Conservation (phyloP, 2,888 invertebrate species). For the Halictus quadricinctus region DNA sequence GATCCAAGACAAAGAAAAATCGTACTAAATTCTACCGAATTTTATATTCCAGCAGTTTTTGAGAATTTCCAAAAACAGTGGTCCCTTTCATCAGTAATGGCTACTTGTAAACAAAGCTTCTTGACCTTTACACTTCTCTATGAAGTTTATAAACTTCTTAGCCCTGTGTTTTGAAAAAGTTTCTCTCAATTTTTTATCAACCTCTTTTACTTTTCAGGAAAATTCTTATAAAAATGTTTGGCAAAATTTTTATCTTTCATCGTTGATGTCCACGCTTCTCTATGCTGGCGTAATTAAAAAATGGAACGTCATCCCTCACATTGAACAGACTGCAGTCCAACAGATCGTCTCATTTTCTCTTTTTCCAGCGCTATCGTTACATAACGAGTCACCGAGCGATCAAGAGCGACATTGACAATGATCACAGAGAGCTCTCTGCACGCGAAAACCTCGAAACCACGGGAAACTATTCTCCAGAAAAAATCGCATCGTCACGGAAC, state of each 20-base stretch:
- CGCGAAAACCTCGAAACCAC: not conserved
- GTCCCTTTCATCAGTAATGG: too few relatives aligned
- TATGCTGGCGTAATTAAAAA: not conserved
- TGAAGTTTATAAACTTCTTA: too few relatives aligned
- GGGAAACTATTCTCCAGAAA: not conserved
- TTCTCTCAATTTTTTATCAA: too few relatives aligned
- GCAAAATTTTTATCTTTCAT: not conserved
- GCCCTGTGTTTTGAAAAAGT: too few relatives aligned
- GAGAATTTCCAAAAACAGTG: too few relatives aligned
- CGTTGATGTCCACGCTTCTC: not conserved
- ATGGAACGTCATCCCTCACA: not conserved
- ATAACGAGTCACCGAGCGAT: not conserved
- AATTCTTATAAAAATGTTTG: not conserved
- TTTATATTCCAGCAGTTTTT: too few relatives aligned
- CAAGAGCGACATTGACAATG: not conserved
- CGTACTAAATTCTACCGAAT: too few relatives aligned
- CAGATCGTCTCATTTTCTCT: not conserved
- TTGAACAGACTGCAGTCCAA: not conserved
- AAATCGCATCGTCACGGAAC: not conserved
- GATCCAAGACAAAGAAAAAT: too few relatives aligned
- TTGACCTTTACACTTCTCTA: too few relatives aligned
- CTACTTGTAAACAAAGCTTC: too few relatives aligned
- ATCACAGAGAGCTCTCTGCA: not conserved
- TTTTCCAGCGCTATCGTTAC: not conserved
- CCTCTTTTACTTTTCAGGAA: not conserved